phyloP scores from a whole-genome alignment of 2,888 invertebrate species.

The Epistrophe grossulariae region DNA sequence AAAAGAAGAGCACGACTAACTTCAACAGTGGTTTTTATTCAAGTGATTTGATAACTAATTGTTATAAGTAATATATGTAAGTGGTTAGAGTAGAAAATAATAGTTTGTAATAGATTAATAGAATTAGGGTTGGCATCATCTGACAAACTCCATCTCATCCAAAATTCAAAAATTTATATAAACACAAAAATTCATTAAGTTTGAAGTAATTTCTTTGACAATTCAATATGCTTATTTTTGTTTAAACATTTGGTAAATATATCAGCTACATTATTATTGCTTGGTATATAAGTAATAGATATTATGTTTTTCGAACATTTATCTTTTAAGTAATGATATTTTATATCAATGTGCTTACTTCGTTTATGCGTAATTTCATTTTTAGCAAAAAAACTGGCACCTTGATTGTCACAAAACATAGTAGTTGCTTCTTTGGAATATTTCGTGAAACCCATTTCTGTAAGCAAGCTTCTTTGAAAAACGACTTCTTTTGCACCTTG shows the following conservation, averaged over 20 bases:
- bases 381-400: slow-evolving; percentile 41
- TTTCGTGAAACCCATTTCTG: slow-evolving; percentile 53
- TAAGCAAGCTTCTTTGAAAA: slow-evolving; percentile 59
- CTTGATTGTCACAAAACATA: slow-evolving; percentile 48
- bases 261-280: slow-evolving; percentile 13
- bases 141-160: too few species aligned
- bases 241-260: slow-evolving; percentile 29
- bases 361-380: slow-evolving; percentile 65
- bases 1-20: too few species aligned
- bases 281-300: slow-evolving; percentile 31
- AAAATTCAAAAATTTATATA: too few species aligned
- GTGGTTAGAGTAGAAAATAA: too few species aligned
- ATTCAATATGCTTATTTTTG: slow-evolving; percentile 27
- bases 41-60: too few species aligned
- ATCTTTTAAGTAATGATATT: slow-evolving; percentile 38
- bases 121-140: too few species aligned
- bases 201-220: slow-evolving; percentile 8
- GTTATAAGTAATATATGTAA: too few species aligned
- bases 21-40: too few species aligned
- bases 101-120: too few species aligned
- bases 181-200: too few species aligned
- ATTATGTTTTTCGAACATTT: slow-evolving; percentile 8
- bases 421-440: slow-evolving; percentile 20
- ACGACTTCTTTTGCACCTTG: slow-evolving; percentile 63
- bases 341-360: slow-evolving; percentile 73